Evolutionary conservation across 2,888 invertebrate genomes (phyloP), one percentile per base, ranked within the genome.

Genomic region (Podotricha telesiphe): DNA sequence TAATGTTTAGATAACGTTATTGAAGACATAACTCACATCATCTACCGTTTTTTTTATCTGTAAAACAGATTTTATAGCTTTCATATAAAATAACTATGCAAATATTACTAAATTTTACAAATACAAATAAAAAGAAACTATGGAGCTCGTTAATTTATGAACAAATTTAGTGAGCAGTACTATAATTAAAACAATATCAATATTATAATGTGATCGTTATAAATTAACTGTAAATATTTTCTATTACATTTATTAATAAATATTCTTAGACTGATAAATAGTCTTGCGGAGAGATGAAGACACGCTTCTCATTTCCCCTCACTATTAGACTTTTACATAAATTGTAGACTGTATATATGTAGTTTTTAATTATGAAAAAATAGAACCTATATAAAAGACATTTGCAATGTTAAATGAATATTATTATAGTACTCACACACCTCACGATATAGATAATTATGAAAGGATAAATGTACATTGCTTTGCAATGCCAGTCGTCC

Each of bases 1-100:
- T 84, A 82, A 85, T 83, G 79, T 83, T 78, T 78, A 80, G 82
- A 80, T 80, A 81, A 70, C 77, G 74, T 73, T 61, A 76, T 76
- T 75, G 77, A 73, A 74, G 75, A 71, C 59, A 68, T 64, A 56
- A 53, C 59, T 67, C 48, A 71, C 67, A 55, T 42, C 48, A 63
- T 62, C 61, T 34, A 42, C 40, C 50, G 59, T 51, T 67, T 67
- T 65, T 59, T 42, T 51, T 40, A 40, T 28, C 11, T 37, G 13
- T 34, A 37, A 37, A 62, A 19, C 34, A 15, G 20, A 19, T 37
- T 50, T 62, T 48, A 62, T 62, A 37, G 50, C 19, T 50, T 62
- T 50, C 28, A 15, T 37, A 13, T 17, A 59, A 59, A 59, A 59
- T 59, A 28, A 28, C 42, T 59, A 59, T 59, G 59, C 45, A 45